These are phyloP conservation scores for Trididemnum clinides DNA, from an alignment of 23 tunicate genomes.

Conservation along the genomic window DNA sequence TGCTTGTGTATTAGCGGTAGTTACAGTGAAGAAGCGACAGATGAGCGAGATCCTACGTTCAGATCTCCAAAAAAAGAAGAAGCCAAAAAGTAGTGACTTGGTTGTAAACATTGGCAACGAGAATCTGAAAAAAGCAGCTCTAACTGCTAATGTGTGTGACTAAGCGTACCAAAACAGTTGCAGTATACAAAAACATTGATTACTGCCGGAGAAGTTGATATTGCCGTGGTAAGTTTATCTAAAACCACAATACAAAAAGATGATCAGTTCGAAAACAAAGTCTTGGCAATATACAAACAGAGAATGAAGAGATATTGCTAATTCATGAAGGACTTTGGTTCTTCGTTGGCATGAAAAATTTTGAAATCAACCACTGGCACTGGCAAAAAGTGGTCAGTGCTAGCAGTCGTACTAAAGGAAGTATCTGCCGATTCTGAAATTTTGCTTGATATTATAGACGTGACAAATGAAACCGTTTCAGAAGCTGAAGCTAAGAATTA, in stretches of 20 bases:
- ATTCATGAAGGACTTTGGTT: too few species aligned
- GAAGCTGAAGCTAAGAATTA: not conserved
- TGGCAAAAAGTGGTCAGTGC: not conserved
- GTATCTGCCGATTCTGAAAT: not conserved
- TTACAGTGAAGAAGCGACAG: not conserved
- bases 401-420: not conserved
- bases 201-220: not conserved
- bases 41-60: not conserved
- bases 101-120: not conserved
- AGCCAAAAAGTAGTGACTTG: not conserved
- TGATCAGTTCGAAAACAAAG: too few species aligned
- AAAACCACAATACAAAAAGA: not conserved
- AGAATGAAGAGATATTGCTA: too few species aligned
- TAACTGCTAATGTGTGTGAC: not conserved
- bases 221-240: not conserved
- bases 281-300: too few species aligned
- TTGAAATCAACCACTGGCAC: not conserved
- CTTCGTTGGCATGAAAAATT: not conserved
- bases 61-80: not conserved
- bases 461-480: not conserved
- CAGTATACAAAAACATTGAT: not conserved
- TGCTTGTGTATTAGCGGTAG: not conserved
- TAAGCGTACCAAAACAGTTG: not conserved
- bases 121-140: not conserved
- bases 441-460: not conserved